A percentile compares a stretch with the other conserved stretches of the same genome.
Evolutionary conservation across 2,113 vertebrate species (phyloP).

Genomic region (Canis aureus): DNA sequence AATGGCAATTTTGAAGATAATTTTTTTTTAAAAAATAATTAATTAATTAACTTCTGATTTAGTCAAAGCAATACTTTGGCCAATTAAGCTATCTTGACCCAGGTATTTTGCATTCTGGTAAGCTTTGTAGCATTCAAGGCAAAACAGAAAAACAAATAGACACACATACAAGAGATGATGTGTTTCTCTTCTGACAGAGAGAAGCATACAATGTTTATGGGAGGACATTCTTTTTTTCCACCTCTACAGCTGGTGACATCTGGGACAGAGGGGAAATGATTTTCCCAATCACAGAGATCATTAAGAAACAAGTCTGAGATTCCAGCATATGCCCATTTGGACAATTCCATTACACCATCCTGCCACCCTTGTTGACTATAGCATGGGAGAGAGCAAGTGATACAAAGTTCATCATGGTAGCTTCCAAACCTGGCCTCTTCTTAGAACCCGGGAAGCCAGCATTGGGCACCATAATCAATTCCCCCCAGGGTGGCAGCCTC

Average conservation of each 20-base stretch:
- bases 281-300: not conserved
- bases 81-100: not conserved
- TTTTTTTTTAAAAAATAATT: no score
- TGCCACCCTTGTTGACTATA: not conserved
- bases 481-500: not conserved
- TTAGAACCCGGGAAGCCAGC: not conserved
- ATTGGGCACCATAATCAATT: not conserved
- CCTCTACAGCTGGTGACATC: not conserved
- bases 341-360: not conserved
- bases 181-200: not conserved
- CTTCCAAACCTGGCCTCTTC: not conserved
- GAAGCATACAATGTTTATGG: not conserved
- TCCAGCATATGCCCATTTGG: not conserved
- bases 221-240: not conserved
- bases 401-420: not conserved
- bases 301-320: not conserved
- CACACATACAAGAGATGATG: not conserved
- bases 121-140: not conserved
- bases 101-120: conserved; percentile 43
- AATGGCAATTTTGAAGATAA: not conserved
- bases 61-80: conserved; percentile 8
- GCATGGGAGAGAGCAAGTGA: not conserved
- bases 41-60: conserved; percentile 18
- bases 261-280: not conserved
- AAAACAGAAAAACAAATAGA: not conserved